Evolutionary conservation across 2,797 vertebrate genomes (phyloP).

Genomic region (Spatula clypeata): DNA sequence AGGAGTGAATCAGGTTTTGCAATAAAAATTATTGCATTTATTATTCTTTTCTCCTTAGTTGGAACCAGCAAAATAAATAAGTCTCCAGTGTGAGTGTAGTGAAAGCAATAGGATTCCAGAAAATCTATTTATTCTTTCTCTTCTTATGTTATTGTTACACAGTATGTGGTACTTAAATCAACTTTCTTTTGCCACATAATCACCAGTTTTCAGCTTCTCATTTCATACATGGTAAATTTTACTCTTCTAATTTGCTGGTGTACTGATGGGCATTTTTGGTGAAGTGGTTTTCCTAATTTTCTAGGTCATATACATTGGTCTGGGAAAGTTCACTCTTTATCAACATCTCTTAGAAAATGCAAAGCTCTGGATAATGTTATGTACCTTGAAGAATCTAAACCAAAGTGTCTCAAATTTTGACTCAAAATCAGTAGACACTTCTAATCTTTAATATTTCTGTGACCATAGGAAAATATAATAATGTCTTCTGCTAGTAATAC

Average conservation of each 20-base stretch:
- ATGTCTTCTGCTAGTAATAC: fast-evolving
- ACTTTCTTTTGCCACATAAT: neutral
- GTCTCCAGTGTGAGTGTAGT: neutral
- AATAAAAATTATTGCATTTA: neutral
- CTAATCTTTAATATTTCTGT: neutral
- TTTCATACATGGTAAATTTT: neutral
- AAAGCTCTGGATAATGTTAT: neutral
- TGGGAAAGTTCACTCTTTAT: neutral
- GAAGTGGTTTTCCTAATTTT: neutral
- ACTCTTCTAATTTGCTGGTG: neutral
- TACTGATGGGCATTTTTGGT: neutral
- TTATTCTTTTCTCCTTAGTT: neutral
- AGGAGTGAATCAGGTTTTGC: neutral
- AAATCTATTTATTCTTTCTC: neutral
- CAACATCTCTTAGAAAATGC: neutral
- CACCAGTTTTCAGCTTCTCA: neutral
- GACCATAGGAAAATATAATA: neutral
- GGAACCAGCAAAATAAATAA: neutral
- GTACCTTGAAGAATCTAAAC: neutral
- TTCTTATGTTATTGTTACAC: neutral
- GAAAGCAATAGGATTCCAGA: neutral
- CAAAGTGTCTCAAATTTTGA: neutral
- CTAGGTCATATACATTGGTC: neutral
- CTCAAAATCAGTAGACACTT: neutral
- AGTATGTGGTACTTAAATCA: neutral